Conservation (phyloP, 2,797 vertebrate species). For the Merluccius polli region DNA sequence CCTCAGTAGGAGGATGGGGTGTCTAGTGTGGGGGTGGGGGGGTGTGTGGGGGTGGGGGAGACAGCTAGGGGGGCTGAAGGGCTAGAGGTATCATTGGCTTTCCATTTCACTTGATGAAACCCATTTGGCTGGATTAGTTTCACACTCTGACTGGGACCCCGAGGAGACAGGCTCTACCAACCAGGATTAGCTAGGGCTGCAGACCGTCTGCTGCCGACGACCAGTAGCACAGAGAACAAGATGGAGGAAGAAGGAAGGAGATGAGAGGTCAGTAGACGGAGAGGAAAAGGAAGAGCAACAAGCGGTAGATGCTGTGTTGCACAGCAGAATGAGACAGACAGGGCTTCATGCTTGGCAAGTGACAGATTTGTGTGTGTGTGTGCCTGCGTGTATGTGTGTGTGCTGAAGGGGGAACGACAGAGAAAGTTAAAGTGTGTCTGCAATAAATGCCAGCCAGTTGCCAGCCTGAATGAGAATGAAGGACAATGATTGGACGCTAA, state of each 20-base stretch:
- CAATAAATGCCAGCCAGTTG: constrained; percentile 37
- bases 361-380: constrained; percentile 10
- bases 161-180: constrained; percentile 34
- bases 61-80: constrained; percentile 36
- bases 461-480: constrained; percentile 53
- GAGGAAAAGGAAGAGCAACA: constrained; percentile 20
- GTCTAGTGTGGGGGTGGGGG: neutral
- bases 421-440: constrained; percentile 37
- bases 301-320: neutral
- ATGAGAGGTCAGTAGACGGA: constrained; percentile 11
- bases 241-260: constrained; percentile 15
- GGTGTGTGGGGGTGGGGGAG: neutral
- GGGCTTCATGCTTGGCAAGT: constrained; percentile 27
- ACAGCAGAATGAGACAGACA: constrained; percentile 39
- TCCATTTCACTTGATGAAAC: constrained; percentile 63
- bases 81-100: constrained; percentile 59
- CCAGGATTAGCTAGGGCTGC: neutral
- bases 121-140: constrained; percentile 64
- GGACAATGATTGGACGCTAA: constrained; percentile 50
- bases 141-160: constrained; percentile 51
- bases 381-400: neutral
- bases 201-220: constrained; percentile 13
- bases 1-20: constrained; percentile 27
- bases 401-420: neutral
- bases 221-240: constrained; percentile 19